Base-by-base conservation (phyloP, 2,113 vertebrate species). In the Anoplopoma fimbria region DNA sequence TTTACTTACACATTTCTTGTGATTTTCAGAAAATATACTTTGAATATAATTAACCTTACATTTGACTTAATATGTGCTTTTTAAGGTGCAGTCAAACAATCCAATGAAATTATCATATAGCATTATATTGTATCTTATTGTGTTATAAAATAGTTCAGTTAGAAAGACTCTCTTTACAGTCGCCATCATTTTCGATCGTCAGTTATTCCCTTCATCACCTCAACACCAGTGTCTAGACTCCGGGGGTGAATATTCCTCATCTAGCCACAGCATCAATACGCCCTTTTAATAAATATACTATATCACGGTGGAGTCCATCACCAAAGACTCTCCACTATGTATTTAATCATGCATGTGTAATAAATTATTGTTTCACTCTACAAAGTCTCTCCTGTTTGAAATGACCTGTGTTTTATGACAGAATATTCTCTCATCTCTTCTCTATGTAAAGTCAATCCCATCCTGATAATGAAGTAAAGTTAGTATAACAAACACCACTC, bases 351-450 rank as follows among this genome's bases (percentile, higher is more conserved):
- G 47, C 47, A 21, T 49, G 49, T 10, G 47, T 51, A 23, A 51
- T 51, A 53, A 53, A 55, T 13, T 4, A 25, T 55, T 25, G 53
- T 55, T 57, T 57, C 53, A 25, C 53, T 58, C 13, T 4, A 25
- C 13, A 10, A 55, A 55, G 51, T 9, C 51, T 25, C 10, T 25
- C 51, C n/a, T 55, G 51, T 55, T 55, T 25, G 10, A 17, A 8
- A 68, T 19, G 8, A 58, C 25, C 10, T 17, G 21, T 63, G n/a
- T 79, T 58, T 69, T 62, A 72, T 64, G 42, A 63, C 29, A n/a
- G 57, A 62, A 31, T 70, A 47, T 10, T 47, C 29, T 55, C 14
- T 38, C 8, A 33, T 45, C 12, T 9, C 40, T 61, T 69, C 34
- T 67, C 47, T 23, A 6, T 13, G 23, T 42, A 21, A 69, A n/a